phyloP scores from a whole-genome alignment of 2,113 vertebrate genomes.

The Toxotes chatareus region DNA sequence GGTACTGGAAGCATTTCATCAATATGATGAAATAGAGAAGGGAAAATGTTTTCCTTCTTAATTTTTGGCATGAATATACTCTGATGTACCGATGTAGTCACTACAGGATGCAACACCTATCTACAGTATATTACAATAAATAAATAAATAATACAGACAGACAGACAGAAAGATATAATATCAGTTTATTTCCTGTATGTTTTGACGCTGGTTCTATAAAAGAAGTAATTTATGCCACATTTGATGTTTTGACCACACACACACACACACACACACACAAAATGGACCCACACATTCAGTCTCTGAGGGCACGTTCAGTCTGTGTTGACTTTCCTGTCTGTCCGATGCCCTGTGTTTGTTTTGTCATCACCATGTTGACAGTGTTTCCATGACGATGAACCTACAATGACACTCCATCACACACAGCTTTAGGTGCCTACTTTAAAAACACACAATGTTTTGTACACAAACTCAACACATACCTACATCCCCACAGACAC shows the following conservation, averaged over 20 bases:
- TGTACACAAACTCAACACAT: conserved; percentile 7
- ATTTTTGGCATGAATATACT: neutral
- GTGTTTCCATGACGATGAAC: conserved; percentile 44
- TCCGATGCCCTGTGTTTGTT: conserved; percentile 68
- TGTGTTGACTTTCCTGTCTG: conserved; percentile 56
- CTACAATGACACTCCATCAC: conserved; percentile 23
- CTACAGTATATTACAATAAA: neutral
- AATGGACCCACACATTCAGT: conserved; percentile 2
- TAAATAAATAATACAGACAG: neutral
- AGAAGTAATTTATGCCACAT: neutral
- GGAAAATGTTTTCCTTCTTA: conserved; percentile 34
- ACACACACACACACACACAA: conserved; percentile 7
- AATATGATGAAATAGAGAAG: conserved; percentile 55
- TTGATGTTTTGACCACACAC: neutral
- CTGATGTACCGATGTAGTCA: neutral
- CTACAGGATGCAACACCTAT: neutral
- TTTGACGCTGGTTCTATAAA: conserved; percentile 1
- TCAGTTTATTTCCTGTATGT: neutral
- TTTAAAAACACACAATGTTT: conserved; percentile 47
- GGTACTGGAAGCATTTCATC: conserved; percentile 62
- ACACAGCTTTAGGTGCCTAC: conserved; percentile 30
- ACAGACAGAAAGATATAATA: neutral
- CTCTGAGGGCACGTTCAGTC: conserved; percentile 38
- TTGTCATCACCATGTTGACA: conserved; percentile 56
- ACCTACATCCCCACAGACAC: conserved; percentile 16